Conservation (phyloP, 2,113 vertebrate genomes). For the Axis porcinus region DNA sequence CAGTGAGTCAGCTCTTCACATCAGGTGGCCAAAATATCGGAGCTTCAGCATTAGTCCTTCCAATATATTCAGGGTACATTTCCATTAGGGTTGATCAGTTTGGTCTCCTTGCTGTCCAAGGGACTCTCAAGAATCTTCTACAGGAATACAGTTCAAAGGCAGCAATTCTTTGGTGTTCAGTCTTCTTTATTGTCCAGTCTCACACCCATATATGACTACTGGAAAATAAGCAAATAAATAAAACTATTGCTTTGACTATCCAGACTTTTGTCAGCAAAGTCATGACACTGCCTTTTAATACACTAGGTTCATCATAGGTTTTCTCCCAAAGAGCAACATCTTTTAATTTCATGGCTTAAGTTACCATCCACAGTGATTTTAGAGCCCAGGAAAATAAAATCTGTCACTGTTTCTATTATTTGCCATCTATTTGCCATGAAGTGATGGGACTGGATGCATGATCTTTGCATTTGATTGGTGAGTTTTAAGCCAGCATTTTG, state of each 20-base stretch:
- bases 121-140: neutral
- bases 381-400: neutral
- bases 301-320: neutral
- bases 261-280: neutral
- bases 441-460: neutral
- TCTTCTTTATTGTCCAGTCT: neutral
- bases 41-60: neutral
- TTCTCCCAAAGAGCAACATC: neutral
- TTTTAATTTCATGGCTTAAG: neutral
- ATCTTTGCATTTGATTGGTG: neutral
- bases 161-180: neutral
- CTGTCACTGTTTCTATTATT: neutral
- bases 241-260: neutral
- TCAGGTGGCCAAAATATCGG: neutral
- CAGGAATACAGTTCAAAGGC: neutral
- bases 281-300: neutral
- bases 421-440: rapidly evolving
- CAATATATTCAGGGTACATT: neutral
- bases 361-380: neutral
- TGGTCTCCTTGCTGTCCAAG: neutral
- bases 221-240: neutral
- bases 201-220: neutral
- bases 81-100: neutral
- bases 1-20: neutral
- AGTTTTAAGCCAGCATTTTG: neutral